A percentile compares a stretch with the other conserved stretches of the same genome.
phyloP scores from a whole-genome alignment of 2,888 invertebrate species.

The Scaptomyza reducta region DNA sequence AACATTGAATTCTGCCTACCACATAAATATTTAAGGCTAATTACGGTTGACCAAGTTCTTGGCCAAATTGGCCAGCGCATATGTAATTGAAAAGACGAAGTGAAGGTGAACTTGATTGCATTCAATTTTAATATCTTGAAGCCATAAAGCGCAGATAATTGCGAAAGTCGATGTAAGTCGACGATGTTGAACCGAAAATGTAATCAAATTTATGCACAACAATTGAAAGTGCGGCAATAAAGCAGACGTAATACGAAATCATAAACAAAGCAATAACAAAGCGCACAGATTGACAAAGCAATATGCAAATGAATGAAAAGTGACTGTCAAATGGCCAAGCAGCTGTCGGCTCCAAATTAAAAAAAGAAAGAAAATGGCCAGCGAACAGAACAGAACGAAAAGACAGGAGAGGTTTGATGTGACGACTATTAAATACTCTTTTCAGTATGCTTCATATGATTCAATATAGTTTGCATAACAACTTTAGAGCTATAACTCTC shows the following conservation, averaged over 20 bases:
- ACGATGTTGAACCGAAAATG: constrained; percentile 34
- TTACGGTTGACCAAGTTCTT: constrained; percentile 12
- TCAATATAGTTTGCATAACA: no score
- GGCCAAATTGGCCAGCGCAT: not conserved
- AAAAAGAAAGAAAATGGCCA: not conserved
- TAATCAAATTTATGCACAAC: constrained; percentile 73
- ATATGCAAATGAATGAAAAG: constrained; percentile 76
- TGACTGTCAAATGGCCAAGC: constrained; percentile 74
- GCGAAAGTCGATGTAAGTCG: constrained; percentile 37
- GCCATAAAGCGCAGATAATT: constrained; percentile 59
- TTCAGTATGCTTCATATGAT: no score
- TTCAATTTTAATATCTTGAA: constrained; percentile 41
- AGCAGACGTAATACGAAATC: constrained; percentile 59
- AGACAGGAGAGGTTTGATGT: not conserved
- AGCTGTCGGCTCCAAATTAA: constrained; percentile 46
- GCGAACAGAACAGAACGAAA: constrained; percentile 6
- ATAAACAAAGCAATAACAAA: constrained; percentile 74
- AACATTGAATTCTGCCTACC: not conserved
- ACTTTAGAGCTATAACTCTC: no score
- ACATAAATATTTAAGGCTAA: constrained; percentile 41
- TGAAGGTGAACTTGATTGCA: constrained; percentile 18
- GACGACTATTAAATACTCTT: constrained; percentile 12
- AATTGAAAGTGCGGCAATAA: constrained; percentile 69
- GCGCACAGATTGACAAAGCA: constrained; percentile 61
- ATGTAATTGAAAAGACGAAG: constrained; percentile 40